These are phyloP conservation scores for Sardinella longiceps DNA, from an alignment of 2,797 vertebrate species.

Conservation along the genomic window DNA sequence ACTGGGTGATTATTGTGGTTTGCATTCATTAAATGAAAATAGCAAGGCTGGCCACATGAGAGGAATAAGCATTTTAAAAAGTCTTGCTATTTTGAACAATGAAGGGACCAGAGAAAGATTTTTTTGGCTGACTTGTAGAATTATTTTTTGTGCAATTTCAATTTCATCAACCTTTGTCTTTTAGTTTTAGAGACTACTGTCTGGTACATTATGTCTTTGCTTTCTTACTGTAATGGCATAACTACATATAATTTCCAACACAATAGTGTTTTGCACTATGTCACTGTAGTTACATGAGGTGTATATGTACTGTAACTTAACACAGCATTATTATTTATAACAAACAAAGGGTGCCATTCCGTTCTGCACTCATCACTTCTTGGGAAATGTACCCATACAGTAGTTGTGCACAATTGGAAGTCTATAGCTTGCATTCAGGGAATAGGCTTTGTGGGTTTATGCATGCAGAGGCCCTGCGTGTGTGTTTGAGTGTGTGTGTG, in stretches of 20 bases:
- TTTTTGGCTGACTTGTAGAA: neutral
- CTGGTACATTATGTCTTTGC: neutral
- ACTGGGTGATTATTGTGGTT: no score
- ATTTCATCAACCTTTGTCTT: neutral
- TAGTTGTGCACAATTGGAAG: neutral
- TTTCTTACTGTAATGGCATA: neutral
- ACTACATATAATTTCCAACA: neutral
- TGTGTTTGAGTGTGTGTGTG: neutral
- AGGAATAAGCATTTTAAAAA: neutral
- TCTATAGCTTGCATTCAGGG: neutral
- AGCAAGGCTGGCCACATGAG: neutral
- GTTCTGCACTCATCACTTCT: neutral
- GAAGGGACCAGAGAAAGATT: neutral
- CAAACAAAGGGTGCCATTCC: neutral
- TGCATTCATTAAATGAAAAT: no score
- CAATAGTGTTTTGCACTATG: neutral
- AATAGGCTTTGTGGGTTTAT: slow-evolving; percentile 11
- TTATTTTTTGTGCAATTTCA: neutral
- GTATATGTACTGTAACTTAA: neutral
- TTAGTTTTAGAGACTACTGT: neutral
- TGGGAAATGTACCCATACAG: neutral
- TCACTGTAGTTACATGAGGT: neutral
- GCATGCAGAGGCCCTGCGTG: neutral
- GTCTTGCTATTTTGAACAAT: neutral
- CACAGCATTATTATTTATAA: neutral